phyloP scores from a whole-genome alignment of 2,797 vertebrate genomes.

The Cheirogaleus major region DNA sequence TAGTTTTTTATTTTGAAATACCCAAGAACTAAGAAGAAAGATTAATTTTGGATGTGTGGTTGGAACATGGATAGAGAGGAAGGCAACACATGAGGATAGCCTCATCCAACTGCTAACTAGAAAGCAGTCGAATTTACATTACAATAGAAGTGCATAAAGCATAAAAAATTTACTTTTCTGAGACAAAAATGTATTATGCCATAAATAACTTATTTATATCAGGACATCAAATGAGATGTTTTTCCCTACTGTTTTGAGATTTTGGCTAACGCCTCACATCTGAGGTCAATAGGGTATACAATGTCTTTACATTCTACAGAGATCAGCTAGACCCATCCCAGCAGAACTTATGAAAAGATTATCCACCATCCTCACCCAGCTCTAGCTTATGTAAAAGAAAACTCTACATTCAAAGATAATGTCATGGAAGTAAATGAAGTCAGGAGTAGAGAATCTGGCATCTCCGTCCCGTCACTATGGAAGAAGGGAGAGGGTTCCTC shows the following conservation, averaged over 20 bases:
- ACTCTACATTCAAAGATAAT: too few species aligned
- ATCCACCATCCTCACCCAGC: background rate
- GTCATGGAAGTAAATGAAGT: background rate
- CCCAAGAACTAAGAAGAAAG: background rate
- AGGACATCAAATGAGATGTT: background rate
- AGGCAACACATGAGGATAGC: background rate
- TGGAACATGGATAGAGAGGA: background rate
- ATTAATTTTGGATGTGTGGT: background rate
- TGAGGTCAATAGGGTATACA: background rate
- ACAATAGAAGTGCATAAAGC: slow-evolving; percentile 50
- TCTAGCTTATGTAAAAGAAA: background rate
- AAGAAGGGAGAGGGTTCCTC: background rate
- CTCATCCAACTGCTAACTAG: background rate
- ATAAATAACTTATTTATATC: slow-evolving; percentile 52
- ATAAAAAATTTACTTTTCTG: slow-evolving; percentile 25
- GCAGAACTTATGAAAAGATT: background rate
- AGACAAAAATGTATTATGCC: slow-evolving; percentile 4
- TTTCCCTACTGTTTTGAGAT: background rate
- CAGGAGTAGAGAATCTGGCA: background rate
- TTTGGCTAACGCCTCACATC: slow-evolving; percentile 37
- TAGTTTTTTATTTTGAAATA: background rate
- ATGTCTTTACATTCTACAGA: background rate
- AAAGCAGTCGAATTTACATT: slow-evolving; percentile 5
- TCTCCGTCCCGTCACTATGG: background rate
- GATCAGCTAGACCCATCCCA: background rate